phyloP scores from a whole-genome alignment of 2,113 vertebrate species.

The Bufo gargarizans region DNA sequence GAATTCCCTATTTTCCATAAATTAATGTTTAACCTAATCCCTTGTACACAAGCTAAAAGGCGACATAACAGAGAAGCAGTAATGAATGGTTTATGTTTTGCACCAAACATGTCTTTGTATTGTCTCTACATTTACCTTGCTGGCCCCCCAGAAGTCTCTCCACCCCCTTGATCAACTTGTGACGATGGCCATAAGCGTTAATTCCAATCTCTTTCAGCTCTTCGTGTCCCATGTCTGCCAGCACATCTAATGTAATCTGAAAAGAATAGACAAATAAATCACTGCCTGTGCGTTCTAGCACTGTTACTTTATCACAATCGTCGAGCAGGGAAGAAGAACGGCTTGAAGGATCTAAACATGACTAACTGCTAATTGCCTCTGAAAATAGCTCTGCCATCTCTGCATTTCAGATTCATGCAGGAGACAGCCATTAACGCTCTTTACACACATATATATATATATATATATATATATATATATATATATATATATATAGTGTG shows the following conservation, averaged over 20 bases:
- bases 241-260: conserved; percentile 94
- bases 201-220: conserved; percentile 98
- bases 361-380: neutral
- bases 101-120: neutral
- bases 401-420: neutral
- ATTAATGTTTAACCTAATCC: too few relatives aligned
- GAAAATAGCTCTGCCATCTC: neutral
- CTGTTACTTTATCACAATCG: neutral
- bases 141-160: conserved; percentile 95
- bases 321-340: neutral
- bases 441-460: neutral
- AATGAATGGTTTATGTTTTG: neutral
- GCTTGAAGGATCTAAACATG: neutral
- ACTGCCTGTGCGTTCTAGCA: neutral
- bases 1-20: too few relatives aligned
- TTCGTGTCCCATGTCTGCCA: conserved; percentile 98
- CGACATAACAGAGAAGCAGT: neutral
- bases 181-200: conserved; percentile 95
- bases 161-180: conserved; percentile 97
- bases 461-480: too few relatives aligned
- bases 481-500: too few relatives aligned
- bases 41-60: too few relatives aligned
- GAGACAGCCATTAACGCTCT: neutral
- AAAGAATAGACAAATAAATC: conserved; percentile 52
- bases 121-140: conserved; percentile 81